Evolutionary conservation across 2,797 vertebrate genomes (phyloP).

Genomic region (Notamacropus eugenii): DNA sequence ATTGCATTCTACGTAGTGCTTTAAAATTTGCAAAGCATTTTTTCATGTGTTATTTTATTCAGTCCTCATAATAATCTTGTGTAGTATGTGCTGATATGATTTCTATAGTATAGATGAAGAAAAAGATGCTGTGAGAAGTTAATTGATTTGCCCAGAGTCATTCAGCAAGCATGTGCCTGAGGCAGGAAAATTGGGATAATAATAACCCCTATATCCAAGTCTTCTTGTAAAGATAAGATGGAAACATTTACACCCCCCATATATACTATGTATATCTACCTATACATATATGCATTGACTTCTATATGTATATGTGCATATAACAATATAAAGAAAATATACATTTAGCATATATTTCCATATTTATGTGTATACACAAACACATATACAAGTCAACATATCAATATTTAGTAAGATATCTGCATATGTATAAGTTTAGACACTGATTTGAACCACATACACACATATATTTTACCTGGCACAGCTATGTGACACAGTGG

Average conservation of each 20-base stretch:
- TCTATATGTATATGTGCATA: no score
- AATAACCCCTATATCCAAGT: not conserved
- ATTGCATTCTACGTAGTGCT: not conserved
- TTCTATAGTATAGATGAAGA: not conserved
- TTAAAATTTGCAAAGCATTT: not conserved
- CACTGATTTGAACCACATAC: not conserved
- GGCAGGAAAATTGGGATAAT: not conserved
- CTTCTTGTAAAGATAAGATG: not conserved
- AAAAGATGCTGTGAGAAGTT: not conserved
- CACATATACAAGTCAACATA: not conserved
- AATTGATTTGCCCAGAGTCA: not conserved
- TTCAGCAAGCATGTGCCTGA: not conserved
- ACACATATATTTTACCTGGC: not conserved
- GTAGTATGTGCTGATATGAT: not conserved
- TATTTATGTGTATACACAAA: not conserved
- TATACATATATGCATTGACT: no score
- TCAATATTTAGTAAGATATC: no score
- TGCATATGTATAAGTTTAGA: not conserved
- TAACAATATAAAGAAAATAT: not conserved
- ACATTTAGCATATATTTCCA: not conserved
- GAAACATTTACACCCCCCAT: not conserved
- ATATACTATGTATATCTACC: no score
- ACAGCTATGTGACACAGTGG: not conserved
- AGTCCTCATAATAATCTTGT: not conserved
- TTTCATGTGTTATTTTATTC: not conserved